Evolutionary conservation across 2,888 invertebrate genomes (phyloP).

Genomic region (Neria commutata): DNA sequence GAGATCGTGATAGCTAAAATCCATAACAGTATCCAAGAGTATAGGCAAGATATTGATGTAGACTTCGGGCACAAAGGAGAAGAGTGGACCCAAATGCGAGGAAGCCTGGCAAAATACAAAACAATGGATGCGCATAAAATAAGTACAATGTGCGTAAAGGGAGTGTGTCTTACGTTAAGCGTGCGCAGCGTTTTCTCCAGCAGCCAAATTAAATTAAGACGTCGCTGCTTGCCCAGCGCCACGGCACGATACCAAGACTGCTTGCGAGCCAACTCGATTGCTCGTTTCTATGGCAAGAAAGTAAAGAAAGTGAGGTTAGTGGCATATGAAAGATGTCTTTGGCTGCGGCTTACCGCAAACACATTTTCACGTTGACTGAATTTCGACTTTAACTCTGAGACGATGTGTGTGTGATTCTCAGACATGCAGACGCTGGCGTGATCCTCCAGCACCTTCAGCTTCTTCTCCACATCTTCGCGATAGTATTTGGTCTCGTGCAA

Average conservation of each 20-base stretch:
- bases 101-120: constrained; percentile 61
- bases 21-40: constrained; percentile 59
- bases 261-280: constrained; percentile 68
- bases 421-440: constrained; percentile 51
- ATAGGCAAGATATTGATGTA: constrained; percentile 67
- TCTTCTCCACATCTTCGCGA: constrained; percentile 55
- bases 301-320: neutral
- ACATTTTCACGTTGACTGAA: constrained; percentile 59
- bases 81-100: constrained; percentile 66
- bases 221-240: constrained; percentile 66
- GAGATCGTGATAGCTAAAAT: constrained; percentile 60
- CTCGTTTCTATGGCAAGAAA: constrained; percentile 52
- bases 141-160: too few species aligned
- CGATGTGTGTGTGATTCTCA: constrained; percentile 51
- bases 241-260: constrained; percentile 72
- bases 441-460: constrained; percentile 49
- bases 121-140: too few species aligned
- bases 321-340: too few species aligned
- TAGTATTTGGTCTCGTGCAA: constrained; percentile 57
- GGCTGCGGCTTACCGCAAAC: constrained; percentile 48
- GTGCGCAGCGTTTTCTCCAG: constrained; percentile 65
- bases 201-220: constrained; percentile 64
- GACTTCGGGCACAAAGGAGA: constrained; percentile 73
- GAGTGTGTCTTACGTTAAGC: constrained; percentile 52
- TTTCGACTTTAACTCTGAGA: constrained; percentile 52